A percentile compares a stretch with the other conserved stretches of the same genome.
Evolutionary conservation across 2,113 vertebrate species (phyloP).

Genomic region (Pygoscelis antarcticus): DNA sequence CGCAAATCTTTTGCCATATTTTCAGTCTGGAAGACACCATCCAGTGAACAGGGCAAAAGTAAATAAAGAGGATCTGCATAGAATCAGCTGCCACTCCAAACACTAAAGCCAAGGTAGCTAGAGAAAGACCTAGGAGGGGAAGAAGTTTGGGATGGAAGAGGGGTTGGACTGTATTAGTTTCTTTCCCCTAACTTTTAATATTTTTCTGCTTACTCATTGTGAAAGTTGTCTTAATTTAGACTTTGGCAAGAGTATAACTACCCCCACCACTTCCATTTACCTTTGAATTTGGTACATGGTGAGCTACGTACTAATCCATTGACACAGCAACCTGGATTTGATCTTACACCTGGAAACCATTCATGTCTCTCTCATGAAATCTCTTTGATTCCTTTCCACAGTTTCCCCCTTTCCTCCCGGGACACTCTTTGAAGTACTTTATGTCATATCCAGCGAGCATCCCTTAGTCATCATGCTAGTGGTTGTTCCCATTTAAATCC

Average conservation of each 20-base stretch:
- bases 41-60: not conserved
- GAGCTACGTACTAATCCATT: not conserved
- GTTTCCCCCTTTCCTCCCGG: not conserved
- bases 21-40: not conserved
- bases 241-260: not conserved
- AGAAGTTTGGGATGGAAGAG: not conserved
- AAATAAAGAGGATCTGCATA: not conserved
- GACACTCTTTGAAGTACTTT: not conserved
- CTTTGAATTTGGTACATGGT: not conserved
- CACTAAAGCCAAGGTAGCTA: not conserved
- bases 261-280: not conserved
- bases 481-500: not conserved
- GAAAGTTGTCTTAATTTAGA: not conserved
- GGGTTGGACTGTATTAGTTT: not conserved
- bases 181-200: not conserved
- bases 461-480: not conserved
- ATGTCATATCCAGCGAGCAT: not conserved
- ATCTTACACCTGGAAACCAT: not conserved
- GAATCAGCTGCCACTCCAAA: not conserved
- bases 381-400: not conserved
- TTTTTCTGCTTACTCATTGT: not conserved
- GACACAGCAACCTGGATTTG: not conserved
- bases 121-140: not conserved
- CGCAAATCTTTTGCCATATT: not conserved
- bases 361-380: not conserved